Evolutionary conservation across 2,888 invertebrate genomes (phyloP), one percentile per base, ranked within the genome.

Genomic region (Catocala sponsa): DNA sequence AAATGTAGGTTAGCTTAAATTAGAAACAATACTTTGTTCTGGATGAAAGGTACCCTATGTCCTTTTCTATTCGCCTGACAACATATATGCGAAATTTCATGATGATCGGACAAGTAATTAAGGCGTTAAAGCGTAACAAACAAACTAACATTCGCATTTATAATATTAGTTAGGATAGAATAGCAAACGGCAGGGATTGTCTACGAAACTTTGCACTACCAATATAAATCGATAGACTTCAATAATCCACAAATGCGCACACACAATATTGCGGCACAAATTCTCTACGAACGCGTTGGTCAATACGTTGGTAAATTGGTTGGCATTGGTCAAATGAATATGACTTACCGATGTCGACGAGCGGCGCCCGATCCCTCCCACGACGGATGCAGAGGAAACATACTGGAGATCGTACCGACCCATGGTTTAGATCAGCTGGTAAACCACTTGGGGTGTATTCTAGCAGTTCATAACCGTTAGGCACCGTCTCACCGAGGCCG

Each of bases 391-490:
- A 99, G 59, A 99, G 95, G 89, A 96, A 99, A 87, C 99, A 98
- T 87, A 98, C 98, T 6, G 98, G 97, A 64, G 98, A 98, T 47
- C 99, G 96, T 82, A 99, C 95, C 76, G 99, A 99, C 41, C 99
- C 99, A 96, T 99, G 99, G 91, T 99, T 99, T 68, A 99, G 95
- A 91, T 99, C 98, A 0, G 99, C 99, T 25, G 97, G 97, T 74
- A 98, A 95, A 0, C 99, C 98, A 53, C 97, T 96, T 44, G 98
- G 98, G 4, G 99, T 99, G 56, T 95, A 90, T 72, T 97, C 97
- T 51, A 97, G 81, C 46, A 97, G 91, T 70, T 96, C 96, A 87
- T 95, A 99, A 25, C 96, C 98, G 68, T 96, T 96, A 0, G 99
- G 99, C 58, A 97, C 95, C 38, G 95, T 95, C 92, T 99, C 99